These are phyloP conservation scores for Crotophaga sulcirostris DNA, from an alignment of 2,113 vertebrate species.

Conservation along the genomic window DNA sequence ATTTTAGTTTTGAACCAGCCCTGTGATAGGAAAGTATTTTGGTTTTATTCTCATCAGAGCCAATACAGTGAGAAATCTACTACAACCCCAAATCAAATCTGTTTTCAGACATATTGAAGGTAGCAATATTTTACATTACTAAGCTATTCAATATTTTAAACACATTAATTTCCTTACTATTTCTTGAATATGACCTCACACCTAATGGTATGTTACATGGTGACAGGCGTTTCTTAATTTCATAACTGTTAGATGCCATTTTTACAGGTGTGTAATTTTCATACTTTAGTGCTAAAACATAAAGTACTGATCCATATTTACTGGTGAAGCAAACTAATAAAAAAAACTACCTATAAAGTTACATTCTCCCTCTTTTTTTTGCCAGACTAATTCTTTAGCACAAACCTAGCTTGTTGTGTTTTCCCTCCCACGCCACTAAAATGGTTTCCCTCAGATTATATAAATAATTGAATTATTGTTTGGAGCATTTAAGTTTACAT, in stretches of 20 bases:
- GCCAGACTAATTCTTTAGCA: conserved; percentile 69
- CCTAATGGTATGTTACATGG: conserved; percentile 71
- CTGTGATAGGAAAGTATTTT: conserved; percentile 49
- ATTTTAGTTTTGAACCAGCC: conserved; percentile 63
- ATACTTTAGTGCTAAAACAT: conserved; percentile 73
- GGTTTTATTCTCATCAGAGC: conserved; percentile 58
- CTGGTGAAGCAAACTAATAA: conserved; percentile 75
- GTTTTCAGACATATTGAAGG: conserved; percentile 58
- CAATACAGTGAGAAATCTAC: conserved; percentile 51
- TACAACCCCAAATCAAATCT: conserved; percentile 27
- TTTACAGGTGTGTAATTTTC: conserved; percentile 76
- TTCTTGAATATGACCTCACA: conserved; percentile 67
- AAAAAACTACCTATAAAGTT: conserved; percentile 78
- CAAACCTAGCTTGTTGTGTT: conserved; percentile 35
- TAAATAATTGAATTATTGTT: conserved; percentile 4
- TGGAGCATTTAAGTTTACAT: conserved; percentile 18
- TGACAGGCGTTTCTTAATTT: conserved; percentile 73
- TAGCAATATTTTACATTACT: conserved; percentile 70
- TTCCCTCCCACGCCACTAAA: conserved; percentile 25
- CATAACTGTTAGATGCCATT: conserved; percentile 74
- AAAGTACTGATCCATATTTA: conserved; percentile 76
- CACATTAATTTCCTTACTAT: conserved; percentile 65
- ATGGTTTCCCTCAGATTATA: not conserved
- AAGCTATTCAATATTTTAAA: conserved; percentile 59
- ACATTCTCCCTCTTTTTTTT: conserved; percentile 72